Conservation (phyloP, 2,888 invertebrate species). For the Eupithecia vulgata region DNA sequence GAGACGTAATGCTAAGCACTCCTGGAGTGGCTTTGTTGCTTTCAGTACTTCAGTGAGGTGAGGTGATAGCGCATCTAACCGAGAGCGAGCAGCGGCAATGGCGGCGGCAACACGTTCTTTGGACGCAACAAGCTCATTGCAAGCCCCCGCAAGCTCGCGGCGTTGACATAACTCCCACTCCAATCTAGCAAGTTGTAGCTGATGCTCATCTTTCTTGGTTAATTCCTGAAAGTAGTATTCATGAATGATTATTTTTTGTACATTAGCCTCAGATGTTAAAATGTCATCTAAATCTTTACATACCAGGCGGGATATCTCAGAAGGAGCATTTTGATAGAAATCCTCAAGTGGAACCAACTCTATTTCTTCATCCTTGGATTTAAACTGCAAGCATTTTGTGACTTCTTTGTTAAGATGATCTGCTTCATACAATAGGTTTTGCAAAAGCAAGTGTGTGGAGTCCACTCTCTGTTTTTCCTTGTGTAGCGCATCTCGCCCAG, state of each 20-base stretch:
- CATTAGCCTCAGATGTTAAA: neutral
- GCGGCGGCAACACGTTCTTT: conserved; percentile 91
- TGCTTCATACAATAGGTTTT: conserved; percentile 97
- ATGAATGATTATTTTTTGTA: neutral
- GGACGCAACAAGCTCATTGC: conserved; percentile 88
- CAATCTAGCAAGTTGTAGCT: conserved; percentile 91
- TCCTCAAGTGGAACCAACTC: conserved; percentile 93
- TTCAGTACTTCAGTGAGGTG: conserved; percentile 85
- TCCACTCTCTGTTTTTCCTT: conserved; percentile 95
- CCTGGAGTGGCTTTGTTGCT: conserved; percentile 95
- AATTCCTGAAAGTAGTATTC: conserved; percentile 78
- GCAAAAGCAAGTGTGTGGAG: conserved; percentile 93
- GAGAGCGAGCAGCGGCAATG: conserved; percentile 89
- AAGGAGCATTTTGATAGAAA: conserved; percentile 92
- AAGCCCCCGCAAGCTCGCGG: conserved; percentile 90
- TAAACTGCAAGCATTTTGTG: conserved; percentile 96
- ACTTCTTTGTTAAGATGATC: conserved; percentile 97
- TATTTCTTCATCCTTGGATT: conserved; percentile 97
- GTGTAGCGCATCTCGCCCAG: conserved; percentile 91
- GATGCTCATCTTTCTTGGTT: conserved; percentile 89
- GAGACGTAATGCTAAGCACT: conserved; percentile 91
- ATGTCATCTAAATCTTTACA: conserved; percentile 51
- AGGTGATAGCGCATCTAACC: conserved; percentile 92
- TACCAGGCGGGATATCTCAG: conserved; percentile 87
- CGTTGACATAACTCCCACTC: conserved; percentile 96